A percentile compares a stretch with the other conserved stretches of the same genome.
These are phyloP conservation scores for Camponotus fellah DNA, from an alignment of 2,888 invertebrate species.

Conservation along the genomic window DNA sequence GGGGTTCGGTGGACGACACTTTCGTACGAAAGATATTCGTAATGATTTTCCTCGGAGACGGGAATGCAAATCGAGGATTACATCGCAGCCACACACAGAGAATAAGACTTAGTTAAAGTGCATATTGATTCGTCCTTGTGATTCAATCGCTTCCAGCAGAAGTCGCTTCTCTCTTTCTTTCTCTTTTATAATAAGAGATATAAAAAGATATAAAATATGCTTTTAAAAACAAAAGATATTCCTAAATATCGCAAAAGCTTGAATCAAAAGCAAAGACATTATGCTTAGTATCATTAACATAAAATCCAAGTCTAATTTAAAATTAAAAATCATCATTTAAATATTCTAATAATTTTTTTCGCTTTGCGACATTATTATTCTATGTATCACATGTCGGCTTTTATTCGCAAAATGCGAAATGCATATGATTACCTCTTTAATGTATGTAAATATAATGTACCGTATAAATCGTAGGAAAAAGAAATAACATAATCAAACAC, in stretches of 20 bases:
- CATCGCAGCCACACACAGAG: background rate
- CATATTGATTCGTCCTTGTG: constrained; percentile 23
- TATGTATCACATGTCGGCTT: background rate
- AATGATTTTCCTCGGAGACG: constrained; percentile 27
- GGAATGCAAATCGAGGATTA: constrained; percentile 48
- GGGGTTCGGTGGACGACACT: constrained; percentile 24
- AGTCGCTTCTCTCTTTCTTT: background rate
- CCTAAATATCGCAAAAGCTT: constrained; percentile 9
- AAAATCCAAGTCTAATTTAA: background rate
- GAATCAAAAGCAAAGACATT: background rate
- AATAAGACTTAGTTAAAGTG: constrained; percentile 25
- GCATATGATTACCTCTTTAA: background rate
- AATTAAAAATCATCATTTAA: background rate
- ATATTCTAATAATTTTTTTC: background rate
- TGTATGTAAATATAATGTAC: background rate
- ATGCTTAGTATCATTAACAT: constrained; percentile 10
- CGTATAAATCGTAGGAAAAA: background rate
- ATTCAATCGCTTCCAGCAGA: background rate
- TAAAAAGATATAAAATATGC: background rate
- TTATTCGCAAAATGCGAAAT: background rate
- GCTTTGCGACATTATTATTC: background rate
- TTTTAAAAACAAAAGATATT: background rate
- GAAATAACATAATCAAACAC: background rate
- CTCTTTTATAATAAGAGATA: constrained; percentile 1
- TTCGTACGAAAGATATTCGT: constrained; percentile 11